Conservation (phyloP, 2,113 vertebrate genomes). For the Eolophus roseicapilla region DNA sequence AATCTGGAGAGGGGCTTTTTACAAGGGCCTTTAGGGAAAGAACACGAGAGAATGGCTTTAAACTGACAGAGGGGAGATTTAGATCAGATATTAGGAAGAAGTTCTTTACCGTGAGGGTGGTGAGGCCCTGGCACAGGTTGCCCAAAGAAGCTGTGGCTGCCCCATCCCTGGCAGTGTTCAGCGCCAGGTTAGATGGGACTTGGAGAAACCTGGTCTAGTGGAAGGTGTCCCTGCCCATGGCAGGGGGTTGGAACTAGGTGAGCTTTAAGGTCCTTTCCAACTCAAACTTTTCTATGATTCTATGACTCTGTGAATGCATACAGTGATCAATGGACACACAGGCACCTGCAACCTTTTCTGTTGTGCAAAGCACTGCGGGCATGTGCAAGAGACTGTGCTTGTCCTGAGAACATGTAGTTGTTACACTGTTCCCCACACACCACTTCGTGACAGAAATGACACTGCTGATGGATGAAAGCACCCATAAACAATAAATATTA, state of each 20-base stretch:
- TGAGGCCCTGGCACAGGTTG: neutral
- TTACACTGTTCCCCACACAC: accelerated
- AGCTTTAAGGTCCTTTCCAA: neutral
- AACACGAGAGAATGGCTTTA: neutral
- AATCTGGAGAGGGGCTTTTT: neutral
- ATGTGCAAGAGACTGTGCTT: neutral
- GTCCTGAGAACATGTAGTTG: accelerated
- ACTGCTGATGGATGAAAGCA: neutral
- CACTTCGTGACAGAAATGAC: accelerated
- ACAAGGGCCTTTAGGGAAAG: neutral
- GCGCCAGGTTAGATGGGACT: neutral
- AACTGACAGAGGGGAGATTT: neutral
- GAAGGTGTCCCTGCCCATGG: neutral
- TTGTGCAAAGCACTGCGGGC: neutral
- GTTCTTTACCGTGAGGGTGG: neutral
- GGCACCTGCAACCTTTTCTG: neutral
- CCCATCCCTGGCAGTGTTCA: neutral
- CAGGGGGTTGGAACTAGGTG: neutral
- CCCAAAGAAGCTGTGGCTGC: neutral
- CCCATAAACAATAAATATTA: accelerated
- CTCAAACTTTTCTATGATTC: neutral
- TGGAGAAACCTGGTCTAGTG: neutral
- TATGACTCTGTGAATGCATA: accelerated
- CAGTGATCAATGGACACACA: accelerated
- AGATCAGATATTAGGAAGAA: neutral